Conservation (phyloP, 2,888 invertebrate genomes). For the Linyphia triangularis region DNA sequence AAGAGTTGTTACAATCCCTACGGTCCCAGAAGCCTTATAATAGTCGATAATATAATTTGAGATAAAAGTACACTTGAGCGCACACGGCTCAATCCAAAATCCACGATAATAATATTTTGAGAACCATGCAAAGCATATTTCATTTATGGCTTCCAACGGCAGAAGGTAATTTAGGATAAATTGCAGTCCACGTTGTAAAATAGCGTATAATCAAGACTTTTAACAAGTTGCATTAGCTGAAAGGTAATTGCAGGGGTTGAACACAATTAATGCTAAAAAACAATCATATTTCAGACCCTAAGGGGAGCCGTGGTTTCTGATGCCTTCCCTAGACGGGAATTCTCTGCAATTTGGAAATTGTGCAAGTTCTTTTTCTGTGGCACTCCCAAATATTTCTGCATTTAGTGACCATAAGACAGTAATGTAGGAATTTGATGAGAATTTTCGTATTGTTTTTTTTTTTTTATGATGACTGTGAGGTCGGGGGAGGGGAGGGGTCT, state of each 20-base stretch:
- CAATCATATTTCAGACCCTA: constrained; percentile 39
- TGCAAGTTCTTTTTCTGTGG: neutral
- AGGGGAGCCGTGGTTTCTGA: constrained; percentile 49
- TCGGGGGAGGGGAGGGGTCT: neutral
- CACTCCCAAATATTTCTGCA: neutral
- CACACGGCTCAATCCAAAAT: neutral
- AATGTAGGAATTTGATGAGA: neutral
- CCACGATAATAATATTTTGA: constrained; percentile 24
- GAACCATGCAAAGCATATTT: constrained; percentile 35
- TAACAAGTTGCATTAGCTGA: constrained; percentile 70
- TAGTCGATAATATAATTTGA: too few relatives aligned
- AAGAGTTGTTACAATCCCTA: too few relatives aligned
- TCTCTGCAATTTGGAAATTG: constrained; percentile 32
- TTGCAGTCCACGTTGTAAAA: constrained; percentile 49
- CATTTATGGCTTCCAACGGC: constrained; percentile 39
- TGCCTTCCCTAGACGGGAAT: constrained; percentile 39
- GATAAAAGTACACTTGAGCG: too few relatives aligned
- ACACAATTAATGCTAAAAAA: constrained; percentile 65
- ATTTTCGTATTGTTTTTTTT: neutral
- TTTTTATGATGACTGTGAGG: neutral
- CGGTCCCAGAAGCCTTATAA: too few relatives aligned
- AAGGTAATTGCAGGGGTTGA: constrained; percentile 68
- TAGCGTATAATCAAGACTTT: constrained; percentile 66
- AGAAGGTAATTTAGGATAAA: constrained; percentile 46
- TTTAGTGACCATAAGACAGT: neutral